Evolutionary conservation across 2,797 vertebrate species (phyloP), one percentile per base, ranked within the genome.

Genomic region (Sebastes vulpes): DNA sequence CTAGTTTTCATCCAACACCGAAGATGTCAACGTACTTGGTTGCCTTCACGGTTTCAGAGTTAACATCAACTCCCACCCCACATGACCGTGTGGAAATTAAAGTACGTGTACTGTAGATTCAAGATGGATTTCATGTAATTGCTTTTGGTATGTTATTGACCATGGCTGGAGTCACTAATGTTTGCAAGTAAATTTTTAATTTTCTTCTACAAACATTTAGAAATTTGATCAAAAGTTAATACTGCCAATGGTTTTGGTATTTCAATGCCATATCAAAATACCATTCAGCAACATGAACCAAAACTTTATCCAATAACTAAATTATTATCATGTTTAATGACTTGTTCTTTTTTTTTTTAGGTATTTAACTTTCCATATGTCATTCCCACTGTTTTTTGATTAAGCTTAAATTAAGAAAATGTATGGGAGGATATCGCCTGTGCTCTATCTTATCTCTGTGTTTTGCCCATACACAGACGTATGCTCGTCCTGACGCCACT

Each of bases 21-120:
- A 72, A 9, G 73, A 97, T 97, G 96, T 96, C 96, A 0, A 95
- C 95, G 1, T 97, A 97, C 84, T 72, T 96, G 66, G 65, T 97
- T 12, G 95, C 94, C 76, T 92, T 97, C 71, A 63, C 69, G 0
- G 89, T 97, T 4, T 92, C 91, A 18, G 77, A 95, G n/a, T 96
- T 97, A 26, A 0, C 0, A 0, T 0, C 0, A 1, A 1, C 0
- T 6, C 0, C 0, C 0, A 6, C 32, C 1, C 0, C 4, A 5
- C 0, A 75, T 11, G 12, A 31, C 0, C 28, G 52, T 0, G 77
- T 87, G 52, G 0, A 3, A 0, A 93, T 96, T 31, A 9, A 20
- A 5, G 96, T 96, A 90, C 5, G 91, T 92, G 26, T 12, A 1
- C 20, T 23, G 6, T 31, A 21, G 11, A n/a, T 38, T 67, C 2